Conservation (phyloP, 2,888 invertebrate genomes). For the Agriotes lineatus region DNA sequence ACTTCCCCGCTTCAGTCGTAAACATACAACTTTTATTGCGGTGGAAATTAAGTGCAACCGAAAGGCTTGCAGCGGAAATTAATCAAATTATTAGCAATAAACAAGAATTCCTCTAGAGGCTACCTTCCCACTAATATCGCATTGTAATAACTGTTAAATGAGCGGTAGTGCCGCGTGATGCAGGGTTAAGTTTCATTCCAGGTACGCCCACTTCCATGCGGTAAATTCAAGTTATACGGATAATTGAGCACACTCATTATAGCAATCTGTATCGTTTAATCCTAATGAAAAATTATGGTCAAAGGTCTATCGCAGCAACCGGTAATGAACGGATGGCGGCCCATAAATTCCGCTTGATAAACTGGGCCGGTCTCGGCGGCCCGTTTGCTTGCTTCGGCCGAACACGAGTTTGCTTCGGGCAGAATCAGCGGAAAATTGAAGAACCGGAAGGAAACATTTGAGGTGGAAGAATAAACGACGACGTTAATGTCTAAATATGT, state of each 20-base stretch:
- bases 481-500: too few relatives aligned
- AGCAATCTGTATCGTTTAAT: constrained; percentile 37
- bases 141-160: constrained; percentile 40
- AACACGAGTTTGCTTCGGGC: too few relatives aligned
- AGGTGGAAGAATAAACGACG: too few relatives aligned
- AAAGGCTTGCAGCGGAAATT: constrained; percentile 24
- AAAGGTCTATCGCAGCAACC: too few relatives aligned
- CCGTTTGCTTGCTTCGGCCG: too few relatives aligned
- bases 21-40: too few relatives aligned
- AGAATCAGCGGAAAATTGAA: too few relatives aligned
- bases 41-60: background rate
- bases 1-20: too few relatives aligned
- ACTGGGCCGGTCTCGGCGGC: too few relatives aligned
- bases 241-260: constrained; percentile 40
- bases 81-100: constrained; percentile 31
- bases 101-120: constrained; percentile 10
- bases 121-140: constrained; percentile 1
- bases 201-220: constrained; percentile 39
- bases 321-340: too few relatives aligned
- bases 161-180: constrained; percentile 34
- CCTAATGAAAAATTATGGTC: constrained; percentile 37
- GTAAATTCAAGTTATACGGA: constrained; percentile 39
- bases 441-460: too few relatives aligned
- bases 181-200: constrained; percentile 34
- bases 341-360: too few relatives aligned